Evolutionary conservation across 2,888 invertebrate genomes (phyloP).

Genomic region (Coleophora flavipennella): DNA sequence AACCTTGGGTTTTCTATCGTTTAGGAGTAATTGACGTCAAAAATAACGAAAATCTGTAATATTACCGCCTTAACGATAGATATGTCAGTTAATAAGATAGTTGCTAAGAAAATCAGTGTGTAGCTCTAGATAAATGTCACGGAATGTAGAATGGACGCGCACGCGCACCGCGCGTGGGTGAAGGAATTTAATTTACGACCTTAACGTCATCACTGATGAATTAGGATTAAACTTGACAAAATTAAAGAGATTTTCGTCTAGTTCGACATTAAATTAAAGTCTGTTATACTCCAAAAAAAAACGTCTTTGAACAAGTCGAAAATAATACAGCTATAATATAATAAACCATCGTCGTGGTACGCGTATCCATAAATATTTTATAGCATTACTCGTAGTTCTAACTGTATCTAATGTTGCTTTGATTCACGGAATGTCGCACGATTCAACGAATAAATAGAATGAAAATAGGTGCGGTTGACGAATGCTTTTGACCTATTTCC

Average conservation of each 20-base stretch:
- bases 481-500: neutral
- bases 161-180: slow-evolving; percentile 39
- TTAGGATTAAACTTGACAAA: slow-evolving; percentile 33
- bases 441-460: neutral
- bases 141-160: slow-evolving; percentile 14
- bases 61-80: no score
- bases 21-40: no score
- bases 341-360: neutral
- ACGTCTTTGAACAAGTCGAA: slow-evolving; percentile 4
- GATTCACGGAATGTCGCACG: neutral
- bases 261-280: slow-evolving; percentile 4
- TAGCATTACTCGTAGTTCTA: neutral
- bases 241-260: slow-evolving; percentile 19
- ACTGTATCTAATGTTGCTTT: neutral
- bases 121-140: no score
- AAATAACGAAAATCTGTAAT: no score
- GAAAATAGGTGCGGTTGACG: slow-evolving; percentile 3
- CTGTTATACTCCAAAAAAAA: slow-evolving; percentile 6
- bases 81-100: no score
- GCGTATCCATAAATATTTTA: slow-evolving; percentile 1
- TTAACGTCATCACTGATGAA: slow-evolving; percentile 41
- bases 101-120: no score
- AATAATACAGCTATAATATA: neutral
- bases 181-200: slow-evolving; percentile 55
- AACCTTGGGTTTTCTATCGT: no score